Evolutionary conservation across 1,140 invertebrate species (phyloP).

Genomic region (Pantala flavescens): DNA sequence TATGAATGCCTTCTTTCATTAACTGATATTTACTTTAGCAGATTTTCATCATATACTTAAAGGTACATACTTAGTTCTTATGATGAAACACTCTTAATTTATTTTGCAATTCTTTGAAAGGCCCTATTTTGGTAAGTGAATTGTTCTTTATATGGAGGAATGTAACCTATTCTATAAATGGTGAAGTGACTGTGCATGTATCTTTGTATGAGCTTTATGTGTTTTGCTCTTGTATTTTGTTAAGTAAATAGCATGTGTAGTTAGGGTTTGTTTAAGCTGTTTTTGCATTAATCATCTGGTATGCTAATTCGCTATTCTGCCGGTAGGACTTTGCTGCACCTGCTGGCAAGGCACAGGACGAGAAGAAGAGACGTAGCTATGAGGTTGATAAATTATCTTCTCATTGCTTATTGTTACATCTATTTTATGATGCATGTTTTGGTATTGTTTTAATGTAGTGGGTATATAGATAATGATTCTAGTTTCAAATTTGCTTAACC

Average conservation of each 20-base stretch:
- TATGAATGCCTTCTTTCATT: no score
- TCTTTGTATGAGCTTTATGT: no score
- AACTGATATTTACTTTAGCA: no score
- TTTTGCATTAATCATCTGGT: slow-evolving; percentile 5
- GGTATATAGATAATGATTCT: not conserved
- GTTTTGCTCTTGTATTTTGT: not conserved
- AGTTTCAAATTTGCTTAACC: not conserved
- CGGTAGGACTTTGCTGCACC: not conserved
- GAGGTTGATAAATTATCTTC: not conserved
- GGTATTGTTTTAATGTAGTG: not conserved
- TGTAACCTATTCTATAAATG: no score
- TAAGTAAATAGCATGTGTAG: not conserved
- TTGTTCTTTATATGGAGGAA: no score
- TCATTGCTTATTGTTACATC: not conserved
- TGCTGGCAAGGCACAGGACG: not conserved
- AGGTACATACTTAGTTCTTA: no score
- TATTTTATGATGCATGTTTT: not conserved
- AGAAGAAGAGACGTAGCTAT: not conserved
- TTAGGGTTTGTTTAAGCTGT: not conserved
- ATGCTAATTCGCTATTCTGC: not conserved
- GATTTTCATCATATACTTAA: no score
- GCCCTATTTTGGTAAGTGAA: no score
- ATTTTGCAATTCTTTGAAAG: no score
- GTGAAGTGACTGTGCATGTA: no score
- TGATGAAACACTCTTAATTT: no score